Percentiles rank a stretch among this genome's conserved stretches.
These are phyloP conservation scores for Macrobrachium nipponense DNA, from an alignment of 1,140 invertebrate species.

Conservation along the genomic window DNA sequence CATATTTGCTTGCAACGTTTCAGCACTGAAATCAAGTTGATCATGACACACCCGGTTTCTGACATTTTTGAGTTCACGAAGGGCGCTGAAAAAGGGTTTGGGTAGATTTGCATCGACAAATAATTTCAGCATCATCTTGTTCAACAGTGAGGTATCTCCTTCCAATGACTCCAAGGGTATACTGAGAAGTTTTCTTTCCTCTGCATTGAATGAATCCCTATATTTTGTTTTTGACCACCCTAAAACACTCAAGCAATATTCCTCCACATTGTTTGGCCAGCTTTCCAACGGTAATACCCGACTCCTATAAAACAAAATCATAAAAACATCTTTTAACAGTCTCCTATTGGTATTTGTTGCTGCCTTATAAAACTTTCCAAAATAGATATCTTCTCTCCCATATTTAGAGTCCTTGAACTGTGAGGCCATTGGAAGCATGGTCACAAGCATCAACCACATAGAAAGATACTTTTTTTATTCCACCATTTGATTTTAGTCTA, in stretches of 20 bases:
- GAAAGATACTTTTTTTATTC: too few relatives aligned
- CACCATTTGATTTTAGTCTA: too few relatives aligned
- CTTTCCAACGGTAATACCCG: not conserved
- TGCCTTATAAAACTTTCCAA: conserved; percentile 56
- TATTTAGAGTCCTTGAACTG: not conserved
- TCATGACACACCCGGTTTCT: conserved; percentile 59
- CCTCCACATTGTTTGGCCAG: conserved; percentile 19
- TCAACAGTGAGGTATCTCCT: conserved; percentile 45
- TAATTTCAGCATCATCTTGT: conserved; percentile 50
- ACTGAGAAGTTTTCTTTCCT: conserved; percentile 19
- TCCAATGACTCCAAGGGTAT: conserved; percentile 8
- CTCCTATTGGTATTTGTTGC: conserved; percentile 49
- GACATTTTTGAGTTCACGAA: conserved; percentile 55
- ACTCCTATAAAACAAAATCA: conserved; percentile 34
- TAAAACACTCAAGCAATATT: conserved; percentile 30
- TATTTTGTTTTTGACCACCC: conserved; percentile 38
- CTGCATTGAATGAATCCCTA: conserved; percentile 29
- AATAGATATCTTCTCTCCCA: conserved; percentile 38
- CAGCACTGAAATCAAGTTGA: conserved; percentile 25
- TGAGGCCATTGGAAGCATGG: too few relatives aligned
- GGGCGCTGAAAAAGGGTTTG: conserved; percentile 19
- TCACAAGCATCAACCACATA: too few relatives aligned
- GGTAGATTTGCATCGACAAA: conserved; percentile 31
- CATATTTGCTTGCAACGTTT: conserved; percentile 17
- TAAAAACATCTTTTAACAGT: conserved; percentile 31